A percentile compares a stretch with the other conserved stretches of the same genome.
These are phyloP conservation scores for Poecilia wingei DNA, from an alignment of 2,797 vertebrate genomes.

Conservation along the genomic window DNA sequence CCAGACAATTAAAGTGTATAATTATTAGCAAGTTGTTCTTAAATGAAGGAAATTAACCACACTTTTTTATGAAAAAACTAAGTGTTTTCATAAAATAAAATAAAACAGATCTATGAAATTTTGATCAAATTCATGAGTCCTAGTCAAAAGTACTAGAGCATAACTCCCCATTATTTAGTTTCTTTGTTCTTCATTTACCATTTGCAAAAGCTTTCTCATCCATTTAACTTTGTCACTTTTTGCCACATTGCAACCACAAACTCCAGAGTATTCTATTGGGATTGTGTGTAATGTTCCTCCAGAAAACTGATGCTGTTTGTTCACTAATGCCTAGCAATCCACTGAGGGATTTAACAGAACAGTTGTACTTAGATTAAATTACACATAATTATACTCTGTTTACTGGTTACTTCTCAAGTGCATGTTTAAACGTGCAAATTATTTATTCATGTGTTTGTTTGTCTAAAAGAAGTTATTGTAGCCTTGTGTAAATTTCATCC, in stretches of 20 bases:
- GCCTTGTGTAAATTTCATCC: slow-evolving; percentile 1
- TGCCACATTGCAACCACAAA: background rate
- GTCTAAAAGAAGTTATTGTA: background rate
- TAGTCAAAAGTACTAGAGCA: background rate
- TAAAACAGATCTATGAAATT: background rate
- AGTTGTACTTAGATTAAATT: background rate
- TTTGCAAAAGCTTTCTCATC: background rate
- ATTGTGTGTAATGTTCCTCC: background rate
- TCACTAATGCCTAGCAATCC: background rate
- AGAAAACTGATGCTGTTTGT: background rate
- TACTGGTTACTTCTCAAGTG: background rate
- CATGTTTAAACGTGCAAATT: background rate
- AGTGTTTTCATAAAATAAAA: no score
- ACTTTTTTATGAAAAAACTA: background rate
- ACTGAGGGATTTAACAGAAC: background rate
- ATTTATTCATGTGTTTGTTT: slow-evolving; percentile 3
- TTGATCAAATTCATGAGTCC: background rate
- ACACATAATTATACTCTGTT: background rate
- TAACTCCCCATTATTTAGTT: background rate
- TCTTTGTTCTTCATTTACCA: background rate
- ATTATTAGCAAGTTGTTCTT: background rate
- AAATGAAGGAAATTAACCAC: background rate
- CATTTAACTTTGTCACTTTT: background rate
- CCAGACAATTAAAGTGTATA: background rate
- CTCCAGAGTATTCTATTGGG: background rate